Evolutionary conservation across 2,113 vertebrate genomes (phyloP), one percentile per base, ranked within the genome.

Genomic region (Charadrius vociferus): DNA sequence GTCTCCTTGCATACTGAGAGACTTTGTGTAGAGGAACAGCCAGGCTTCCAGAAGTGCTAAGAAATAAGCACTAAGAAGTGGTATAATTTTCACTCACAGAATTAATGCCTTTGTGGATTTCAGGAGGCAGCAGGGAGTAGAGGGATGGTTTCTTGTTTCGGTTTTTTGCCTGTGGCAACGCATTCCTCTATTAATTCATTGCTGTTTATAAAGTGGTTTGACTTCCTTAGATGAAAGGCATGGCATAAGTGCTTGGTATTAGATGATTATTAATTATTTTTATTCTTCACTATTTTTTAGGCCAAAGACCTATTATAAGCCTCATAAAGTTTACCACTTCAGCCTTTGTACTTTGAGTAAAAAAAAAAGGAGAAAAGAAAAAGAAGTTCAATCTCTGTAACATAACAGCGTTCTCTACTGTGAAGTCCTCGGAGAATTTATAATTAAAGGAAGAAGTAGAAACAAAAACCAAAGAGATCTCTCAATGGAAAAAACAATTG

Each of bases 171-270:
- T 80, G n/a, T 88, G 93, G 95, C 80, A 94, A 96, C 93, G 91
- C 66, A 93, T 93, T 97, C 88, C 49, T 85, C 49, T 81, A 66
- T 91, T 94, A 93, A 96, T 95, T 95, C 88, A 62, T 63, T 91
- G 73, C 66, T 94, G 66, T 94, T 95, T 95, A 84, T 91, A 91
- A 93, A 94, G 86, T 66, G 65, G 66, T 70, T 96, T 89, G 70
- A 97, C 88, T 97, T 97, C 90, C 95, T 95, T 14, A 85, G 86
- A 97, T 96, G 88, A 96, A 96, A 96, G 80, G 39, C 73, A 79
- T 91, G 88, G 85, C 88, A 91, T 85, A 96, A 94, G 77, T 93
- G 50, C 79, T 94, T 95, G 72, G 45, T 85, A 94, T 82, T 93
- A 86, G 23, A 72, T 81, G 8, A 93, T 94, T 91, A 77, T 87